Base-by-base conservation (phyloP, 2,888 invertebrate species). In the Gymnoscelis rufifasciata region DNA sequence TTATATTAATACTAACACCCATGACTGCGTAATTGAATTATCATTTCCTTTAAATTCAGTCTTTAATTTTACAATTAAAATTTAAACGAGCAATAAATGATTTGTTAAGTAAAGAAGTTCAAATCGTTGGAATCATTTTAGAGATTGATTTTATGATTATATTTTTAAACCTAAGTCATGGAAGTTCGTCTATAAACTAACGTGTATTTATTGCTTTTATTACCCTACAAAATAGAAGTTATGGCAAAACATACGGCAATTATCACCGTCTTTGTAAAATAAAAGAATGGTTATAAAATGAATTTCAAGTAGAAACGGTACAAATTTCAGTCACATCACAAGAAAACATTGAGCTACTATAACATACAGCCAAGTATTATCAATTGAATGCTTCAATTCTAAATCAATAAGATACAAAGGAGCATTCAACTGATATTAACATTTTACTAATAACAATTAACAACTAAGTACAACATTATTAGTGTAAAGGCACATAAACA, bases 11-110 rank as follows among this genome's bases (percentile, higher is more conserved):
- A 63, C 66, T 73, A 78, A 78, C 68, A 74, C 75, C 64, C 67
- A 80, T 73, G 80, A 84, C 80, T 76, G 75, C 70, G 60, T 83
- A 84, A 86, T 87, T 84, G 83, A 83, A 81, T 78, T 66, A 69
- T 78, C 73, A 77, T 77, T 71, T 76, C 75, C 70, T 69, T 71
- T 78, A 74, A 78, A 73, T 82, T 87, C 87, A 87, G 87, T 87
- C 87, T 87, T 87, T 82, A 81, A 74, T 77, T 78, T 82, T 74
- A 76, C 74, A 68, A 77, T 78, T 74, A 76, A 75, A 68, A 77
- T 78, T 76, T 74, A 78, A 77, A 75, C 66, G 63, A 78, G 60
- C 19, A 19, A 19, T 3, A 19, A 19, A 19, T 5, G 3, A 19
- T 19, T 19, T 19, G 19, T 2, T 19, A 19, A 19, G 19, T 19